phyloP scores from a whole-genome alignment of 1,140 invertebrate genomes.

The Frieseomelitta varia region DNA sequence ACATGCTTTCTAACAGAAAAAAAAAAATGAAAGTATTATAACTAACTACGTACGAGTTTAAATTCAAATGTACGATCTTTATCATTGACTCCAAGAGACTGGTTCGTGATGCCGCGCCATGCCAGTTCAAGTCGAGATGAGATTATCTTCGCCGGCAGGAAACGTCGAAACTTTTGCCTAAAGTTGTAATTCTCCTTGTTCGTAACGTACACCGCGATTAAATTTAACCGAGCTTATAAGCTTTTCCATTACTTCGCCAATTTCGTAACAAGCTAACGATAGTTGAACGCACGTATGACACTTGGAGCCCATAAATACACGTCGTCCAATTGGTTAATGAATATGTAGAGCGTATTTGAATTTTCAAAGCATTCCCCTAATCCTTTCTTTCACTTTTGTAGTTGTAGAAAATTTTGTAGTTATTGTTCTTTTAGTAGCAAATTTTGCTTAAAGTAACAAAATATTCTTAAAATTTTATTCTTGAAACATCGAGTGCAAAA shows the following conservation, averaged over 20 bases:
- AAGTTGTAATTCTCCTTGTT: background rate
- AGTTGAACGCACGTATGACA: background rate
- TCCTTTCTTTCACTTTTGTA: too few species aligned
- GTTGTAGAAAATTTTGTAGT: too few species aligned
- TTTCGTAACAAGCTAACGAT: background rate
- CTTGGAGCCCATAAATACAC: background rate
- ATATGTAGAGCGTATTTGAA: background rate
- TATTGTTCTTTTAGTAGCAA: too few species aligned
- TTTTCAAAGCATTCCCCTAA: background rate
- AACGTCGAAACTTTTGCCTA: slow-evolving; percentile 36
- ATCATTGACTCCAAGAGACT: slow-evolving; percentile 20
- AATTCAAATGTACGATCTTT: slow-evolving; percentile 38
- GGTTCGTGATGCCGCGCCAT: slow-evolving; percentile 10
- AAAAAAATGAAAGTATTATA: slow-evolving; percentile 29
- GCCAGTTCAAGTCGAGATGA: slow-evolving; percentile 15
- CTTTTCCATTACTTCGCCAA: background rate
- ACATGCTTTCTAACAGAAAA: slow-evolving; percentile 12
- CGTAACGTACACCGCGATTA: slow-evolving; percentile 6
- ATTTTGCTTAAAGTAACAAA: too few species aligned
- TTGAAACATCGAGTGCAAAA: too few species aligned
- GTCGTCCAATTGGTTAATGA: background rate
- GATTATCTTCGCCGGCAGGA: slow-evolving; percentile 32
- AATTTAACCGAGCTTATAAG: slow-evolving; percentile 9
- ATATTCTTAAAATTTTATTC: too few species aligned
- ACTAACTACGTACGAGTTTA: slow-evolving; percentile 2